Conservation (phyloP, 2,113 vertebrate species). For the Rynchops niger region DNA sequence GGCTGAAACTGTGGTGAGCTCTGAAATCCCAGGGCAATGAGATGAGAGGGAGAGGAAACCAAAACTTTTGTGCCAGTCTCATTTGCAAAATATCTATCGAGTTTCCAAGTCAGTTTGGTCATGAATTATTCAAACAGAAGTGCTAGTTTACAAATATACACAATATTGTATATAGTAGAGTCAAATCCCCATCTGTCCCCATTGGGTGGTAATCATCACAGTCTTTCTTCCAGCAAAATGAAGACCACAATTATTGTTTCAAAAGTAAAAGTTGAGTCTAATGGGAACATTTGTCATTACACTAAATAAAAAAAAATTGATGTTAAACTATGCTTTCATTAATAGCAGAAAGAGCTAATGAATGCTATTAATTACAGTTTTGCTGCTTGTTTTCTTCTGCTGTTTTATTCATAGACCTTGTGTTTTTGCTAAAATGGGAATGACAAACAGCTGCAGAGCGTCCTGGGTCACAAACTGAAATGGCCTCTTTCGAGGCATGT, state of each 20-base stretch:
- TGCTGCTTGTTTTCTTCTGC: background rate
- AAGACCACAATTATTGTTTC: background rate
- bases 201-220: background rate
- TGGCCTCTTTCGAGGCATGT: background rate
- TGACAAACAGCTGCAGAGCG: background rate
- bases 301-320: background rate
- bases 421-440: constrained; percentile 5
- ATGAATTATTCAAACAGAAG: background rate
- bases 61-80: background rate
- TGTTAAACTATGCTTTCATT: background rate
- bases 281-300: background rate
- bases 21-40: background rate
- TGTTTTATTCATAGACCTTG: background rate
- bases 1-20: background rate
- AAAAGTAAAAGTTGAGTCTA: background rate
- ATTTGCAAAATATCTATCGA: background rate
- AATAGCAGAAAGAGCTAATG: background rate
- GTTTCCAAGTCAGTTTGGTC: background rate
- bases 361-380: background rate
- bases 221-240: background rate
- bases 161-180: background rate
- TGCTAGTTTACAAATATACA: background rate
- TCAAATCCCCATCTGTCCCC: background rate
- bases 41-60: background rate
- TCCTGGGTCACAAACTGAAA: background rate